A percentile compares a stretch with the other conserved stretches of the same genome.
Conservation (phyloP, 2,888 invertebrate species). For the Platynereis dumerilii region DNA sequence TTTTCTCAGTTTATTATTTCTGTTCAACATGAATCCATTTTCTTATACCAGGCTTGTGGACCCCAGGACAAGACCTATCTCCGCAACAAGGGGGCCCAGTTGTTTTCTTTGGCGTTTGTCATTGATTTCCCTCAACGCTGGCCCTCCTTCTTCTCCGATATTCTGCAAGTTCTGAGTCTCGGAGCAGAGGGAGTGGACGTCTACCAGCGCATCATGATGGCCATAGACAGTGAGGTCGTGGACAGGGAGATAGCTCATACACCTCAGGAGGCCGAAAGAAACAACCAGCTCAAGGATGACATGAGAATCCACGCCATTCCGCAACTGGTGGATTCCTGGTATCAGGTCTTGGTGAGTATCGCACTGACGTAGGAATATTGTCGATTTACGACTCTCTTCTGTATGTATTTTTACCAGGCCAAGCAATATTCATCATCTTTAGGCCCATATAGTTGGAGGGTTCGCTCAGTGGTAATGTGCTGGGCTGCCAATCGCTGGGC, state of each 20-base stretch:
- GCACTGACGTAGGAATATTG: too few relatives aligned
- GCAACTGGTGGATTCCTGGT: slow-evolving; percentile 68
- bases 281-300: slow-evolving; percentile 67
- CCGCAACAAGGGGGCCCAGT: slow-evolving; percentile 68
- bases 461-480: too few relatives aligned
- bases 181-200: slow-evolving; percentile 65
- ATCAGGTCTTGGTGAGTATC: slow-evolving; percentile 66
- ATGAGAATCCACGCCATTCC: slow-evolving; percentile 68
- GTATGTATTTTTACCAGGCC: too few relatives aligned
- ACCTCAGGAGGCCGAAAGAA: slow-evolving; percentile 63
- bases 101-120: slow-evolving; percentile 67
- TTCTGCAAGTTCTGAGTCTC: slow-evolving; percentile 56
- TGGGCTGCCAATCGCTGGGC: too few relatives aligned
- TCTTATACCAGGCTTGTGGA: background rate
- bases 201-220: slow-evolving; percentile 66
- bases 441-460: too few relatives aligned
- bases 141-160: slow-evolving; percentile 67
- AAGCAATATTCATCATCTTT: too few relatives aligned
- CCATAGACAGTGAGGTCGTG: slow-evolving; percentile 68
- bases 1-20: too few relatives aligned
- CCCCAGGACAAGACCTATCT: slow-evolving; percentile 63
- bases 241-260: slow-evolving; percentile 65
- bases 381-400: too few relatives aligned
- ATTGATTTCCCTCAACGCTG: slow-evolving; percentile 66
- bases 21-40: too few relatives aligned